These are phyloP conservation scores for Mormyrus hasselquistii DNA, from an alignment of 2,797 vertebrate genomes.

Conservation along the genomic window DNA sequence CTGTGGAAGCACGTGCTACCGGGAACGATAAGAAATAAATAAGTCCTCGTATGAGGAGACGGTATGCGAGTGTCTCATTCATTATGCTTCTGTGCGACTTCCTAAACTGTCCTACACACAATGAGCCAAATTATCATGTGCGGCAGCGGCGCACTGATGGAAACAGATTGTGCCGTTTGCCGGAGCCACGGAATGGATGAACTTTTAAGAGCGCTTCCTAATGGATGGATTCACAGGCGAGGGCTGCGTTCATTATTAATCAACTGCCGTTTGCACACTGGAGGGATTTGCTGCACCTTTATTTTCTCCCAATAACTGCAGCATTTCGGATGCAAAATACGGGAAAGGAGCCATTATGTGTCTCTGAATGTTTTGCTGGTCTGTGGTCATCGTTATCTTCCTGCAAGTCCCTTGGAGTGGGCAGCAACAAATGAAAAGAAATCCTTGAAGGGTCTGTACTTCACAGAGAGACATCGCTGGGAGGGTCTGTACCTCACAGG, in stretches of 20 bases:
- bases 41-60: neutral
- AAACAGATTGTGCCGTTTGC: constrained; percentile 17
- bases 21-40: neutral
- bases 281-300: constrained; percentile 28
- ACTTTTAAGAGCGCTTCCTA: constrained; percentile 28
- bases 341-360: constrained; percentile 20
- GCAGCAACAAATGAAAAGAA: constrained; percentile 25
- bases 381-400: constrained; percentile 5
- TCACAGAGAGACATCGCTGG: neutral
- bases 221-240: constrained; percentile 29
- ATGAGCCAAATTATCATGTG: neutral
- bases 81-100: neutral
- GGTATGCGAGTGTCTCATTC: neutral
- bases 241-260: constrained; percentile 19
- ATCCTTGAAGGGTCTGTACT: constrained; percentile 27
- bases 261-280: constrained; percentile 25
- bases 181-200: constrained; percentile 11
- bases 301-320: constrained; percentile 24
- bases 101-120: neutral
- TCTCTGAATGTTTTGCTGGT: neutral
- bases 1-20: neutral
- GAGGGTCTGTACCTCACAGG: constrained; percentile 31
- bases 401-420: constrained; percentile 3
- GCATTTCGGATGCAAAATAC: constrained; percentile 29
- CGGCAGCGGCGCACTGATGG: neutral